These are phyloP conservation scores for Chelon auratus DNA, from an alignment of 2,797 vertebrate species.

Conservation along the genomic window DNA sequence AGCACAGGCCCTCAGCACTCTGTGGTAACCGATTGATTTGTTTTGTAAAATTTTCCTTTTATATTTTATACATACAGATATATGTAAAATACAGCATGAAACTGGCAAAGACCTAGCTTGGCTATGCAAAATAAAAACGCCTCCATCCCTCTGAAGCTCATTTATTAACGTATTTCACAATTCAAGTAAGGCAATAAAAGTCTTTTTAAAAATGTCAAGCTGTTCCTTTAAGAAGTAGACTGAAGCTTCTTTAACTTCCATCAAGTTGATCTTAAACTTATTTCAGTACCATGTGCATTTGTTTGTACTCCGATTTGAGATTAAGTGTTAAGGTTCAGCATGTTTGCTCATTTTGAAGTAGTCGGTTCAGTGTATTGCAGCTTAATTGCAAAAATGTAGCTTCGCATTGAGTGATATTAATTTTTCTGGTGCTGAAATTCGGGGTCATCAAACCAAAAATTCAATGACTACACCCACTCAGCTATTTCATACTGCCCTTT, in stretches of 20 bases:
- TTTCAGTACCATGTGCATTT: conserved; percentile 13
- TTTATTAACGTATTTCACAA: background rate
- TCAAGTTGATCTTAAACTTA: background rate
- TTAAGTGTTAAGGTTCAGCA: conserved; percentile 45
- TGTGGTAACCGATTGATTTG: conserved; percentile 3
- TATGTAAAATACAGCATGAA: background rate
- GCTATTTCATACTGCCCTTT: conserved; percentile 28
- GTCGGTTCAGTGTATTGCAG: conserved; percentile 34
- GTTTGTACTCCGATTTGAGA: conserved; percentile 52
- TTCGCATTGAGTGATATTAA: conserved; percentile 63
- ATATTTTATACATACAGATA: background rate
- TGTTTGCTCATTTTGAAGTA: conserved; percentile 65
- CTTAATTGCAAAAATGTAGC: conserved; percentile 63
- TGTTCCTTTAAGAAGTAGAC: conserved; percentile 4
- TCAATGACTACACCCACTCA: conserved; percentile 52
- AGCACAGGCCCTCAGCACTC: conserved; percentile 23
- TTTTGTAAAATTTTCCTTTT: background rate
- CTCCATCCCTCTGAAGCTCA: background rate
- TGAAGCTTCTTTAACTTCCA: background rate
- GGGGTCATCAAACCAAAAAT: conserved; percentile 60
- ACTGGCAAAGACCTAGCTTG: background rate
- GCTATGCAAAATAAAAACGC: too few relatives aligned
- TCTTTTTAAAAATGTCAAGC: conserved; percentile 8
- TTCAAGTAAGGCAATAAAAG: background rate
- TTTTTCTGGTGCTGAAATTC: conserved; percentile 57